These are phyloP conservation scores for Chascanopsetta lugubris DNA, from an alignment of 2,113 vertebrate species.

Conservation along the genomic window DNA sequence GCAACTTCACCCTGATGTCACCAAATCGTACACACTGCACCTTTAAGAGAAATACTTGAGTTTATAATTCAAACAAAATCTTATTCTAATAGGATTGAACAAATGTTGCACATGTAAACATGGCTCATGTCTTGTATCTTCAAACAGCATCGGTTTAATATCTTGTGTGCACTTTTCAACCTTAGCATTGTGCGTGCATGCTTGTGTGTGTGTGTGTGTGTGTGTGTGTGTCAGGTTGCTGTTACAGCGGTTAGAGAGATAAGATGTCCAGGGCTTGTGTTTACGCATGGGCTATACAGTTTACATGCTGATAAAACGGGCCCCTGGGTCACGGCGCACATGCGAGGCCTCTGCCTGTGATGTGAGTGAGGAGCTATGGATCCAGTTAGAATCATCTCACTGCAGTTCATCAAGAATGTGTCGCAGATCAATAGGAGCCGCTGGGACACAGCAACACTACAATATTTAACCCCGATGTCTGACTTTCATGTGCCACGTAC, in stretches of 20 bases:
- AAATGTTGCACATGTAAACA: too few species aligned
- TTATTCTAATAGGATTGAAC: too few species aligned
- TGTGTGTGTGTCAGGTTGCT: conserved; percentile 49
- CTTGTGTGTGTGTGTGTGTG: conserved; percentile 10
- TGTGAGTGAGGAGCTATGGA: conserved; percentile 26
- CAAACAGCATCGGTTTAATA: conserved; percentile 14
- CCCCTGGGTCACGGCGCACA: conserved; percentile 44
- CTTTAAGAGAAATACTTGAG: too few species aligned
- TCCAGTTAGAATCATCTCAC: conserved; percentile 16
- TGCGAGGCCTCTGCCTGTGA: conserved; percentile 7
- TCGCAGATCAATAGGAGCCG: conserved; percentile 25
- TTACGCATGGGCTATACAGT: conserved; percentile 58
- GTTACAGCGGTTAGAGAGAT: conserved; percentile 69
- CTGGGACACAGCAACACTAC: conserved; percentile 9
- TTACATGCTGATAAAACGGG: conserved; percentile 58
- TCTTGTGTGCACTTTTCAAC: conserved; percentile 27
- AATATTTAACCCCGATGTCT: conserved; percentile 43
- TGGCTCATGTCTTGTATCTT: conserved; percentile 8
- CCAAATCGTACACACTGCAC: too few species aligned
- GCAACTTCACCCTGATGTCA: too few species aligned
- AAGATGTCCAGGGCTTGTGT: conserved; percentile 73
- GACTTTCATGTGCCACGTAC: background rate
- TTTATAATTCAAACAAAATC: too few species aligned
- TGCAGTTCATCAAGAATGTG: conserved; percentile 18
- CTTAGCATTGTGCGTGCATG: conserved; percentile 12